Evolutionary conservation across 1,140 invertebrate genomes (phyloP).

Genomic region (Drosophila murphyi): DNA sequence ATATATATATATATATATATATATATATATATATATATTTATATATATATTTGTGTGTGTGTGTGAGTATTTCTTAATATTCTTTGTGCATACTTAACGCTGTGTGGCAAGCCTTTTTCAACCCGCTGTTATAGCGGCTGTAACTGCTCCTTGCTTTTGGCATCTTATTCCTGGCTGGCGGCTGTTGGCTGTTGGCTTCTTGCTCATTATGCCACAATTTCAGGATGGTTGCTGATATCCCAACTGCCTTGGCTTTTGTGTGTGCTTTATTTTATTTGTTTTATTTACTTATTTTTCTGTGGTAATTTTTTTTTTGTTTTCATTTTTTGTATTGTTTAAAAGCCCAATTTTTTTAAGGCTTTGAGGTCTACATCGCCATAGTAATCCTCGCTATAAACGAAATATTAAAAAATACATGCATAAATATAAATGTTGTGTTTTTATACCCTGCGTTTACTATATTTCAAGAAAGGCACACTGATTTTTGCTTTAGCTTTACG

Average conservation of each 20-base stretch:
- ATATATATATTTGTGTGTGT: slow-evolving; percentile 16
- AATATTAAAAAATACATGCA: slow-evolving; percentile 39
- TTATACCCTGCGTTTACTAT: slow-evolving; percentile 46
- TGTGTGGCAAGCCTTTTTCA: slow-evolving; percentile 77
- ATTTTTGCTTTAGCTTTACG: slow-evolving; percentile 42
- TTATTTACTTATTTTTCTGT: slow-evolving; percentile 33
- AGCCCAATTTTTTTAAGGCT: slow-evolving; percentile 91
- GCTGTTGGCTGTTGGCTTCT: slow-evolving; percentile 22
- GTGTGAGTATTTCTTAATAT: slow-evolving; percentile 52
- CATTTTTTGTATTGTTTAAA: slow-evolving; percentile 83
- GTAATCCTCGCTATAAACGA: slow-evolving; percentile 91
- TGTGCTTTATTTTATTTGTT: slow-evolving; percentile 22
- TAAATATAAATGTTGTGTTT: slow-evolving; percentile 2
- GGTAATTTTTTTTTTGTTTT: slow-evolving; percentile 11
- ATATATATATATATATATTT: too few relatives aligned
- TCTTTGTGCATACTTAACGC: slow-evolving; percentile 54
- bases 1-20: not conserved
- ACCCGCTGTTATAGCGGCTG: slow-evolving; percentile 62
- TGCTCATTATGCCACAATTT: slow-evolving; percentile 17
- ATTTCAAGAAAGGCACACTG: slow-evolving; percentile 33
- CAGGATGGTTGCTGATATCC: slow-evolving; percentile 1
- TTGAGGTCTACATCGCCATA: slow-evolving; percentile 93
- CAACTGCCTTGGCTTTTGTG: slow-evolving; percentile 43
- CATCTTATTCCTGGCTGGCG: slow-evolving; percentile 14
- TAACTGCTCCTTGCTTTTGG: slow-evolving; percentile 31